These are phyloP conservation scores for Helicoverpa zea DNA, from an alignment of 1,140 invertebrate genomes.

Conservation along the genomic window DNA sequence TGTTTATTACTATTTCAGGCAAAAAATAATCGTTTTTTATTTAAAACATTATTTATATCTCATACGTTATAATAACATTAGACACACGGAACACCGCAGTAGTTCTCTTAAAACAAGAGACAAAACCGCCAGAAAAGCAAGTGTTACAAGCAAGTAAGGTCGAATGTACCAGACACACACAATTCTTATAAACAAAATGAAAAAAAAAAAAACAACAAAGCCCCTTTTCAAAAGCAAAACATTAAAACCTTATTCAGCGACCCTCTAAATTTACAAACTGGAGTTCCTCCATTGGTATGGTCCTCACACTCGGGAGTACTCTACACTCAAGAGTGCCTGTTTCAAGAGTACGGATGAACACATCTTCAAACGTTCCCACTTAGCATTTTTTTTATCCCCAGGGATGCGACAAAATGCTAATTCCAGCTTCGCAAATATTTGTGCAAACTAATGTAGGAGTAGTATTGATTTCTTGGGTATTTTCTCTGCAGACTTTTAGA, in stretches of 20 bases:
- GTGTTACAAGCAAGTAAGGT: too few relatives aligned
- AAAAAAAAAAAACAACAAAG: not conserved
- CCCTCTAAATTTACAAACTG: conserved; percentile 10
- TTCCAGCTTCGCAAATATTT: conserved; percentile 5
- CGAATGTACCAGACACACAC: too few relatives aligned
- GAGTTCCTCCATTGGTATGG: not conserved
- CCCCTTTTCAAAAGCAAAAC: not conserved
- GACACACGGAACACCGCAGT: too few relatives aligned
- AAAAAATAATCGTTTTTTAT: too few relatives aligned
- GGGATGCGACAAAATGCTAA: conserved; percentile 23
- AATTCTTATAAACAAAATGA: too few relatives aligned
- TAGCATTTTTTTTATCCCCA: not conserved
- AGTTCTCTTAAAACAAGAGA: too few relatives aligned
- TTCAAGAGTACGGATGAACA: not conserved
- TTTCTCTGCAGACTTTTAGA: too few relatives aligned
- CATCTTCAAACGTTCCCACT: conserved; percentile 22
- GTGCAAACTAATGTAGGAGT: conserved; percentile 5
- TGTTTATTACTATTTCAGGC: too few relatives aligned
- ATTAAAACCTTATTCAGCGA: not conserved
- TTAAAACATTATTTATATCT: too few relatives aligned
- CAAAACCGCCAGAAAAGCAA: too few relatives aligned
- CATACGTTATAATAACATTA: too few relatives aligned
- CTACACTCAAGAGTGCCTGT: conserved; percentile 6
- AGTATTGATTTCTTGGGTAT: not conserved
- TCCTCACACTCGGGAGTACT: conserved; percentile 1